Evolutionary conservation across 2,888 invertebrate genomes (phyloP), one percentile per base, ranked within the genome.

Genomic region (Fragum whitleyi): DNA sequence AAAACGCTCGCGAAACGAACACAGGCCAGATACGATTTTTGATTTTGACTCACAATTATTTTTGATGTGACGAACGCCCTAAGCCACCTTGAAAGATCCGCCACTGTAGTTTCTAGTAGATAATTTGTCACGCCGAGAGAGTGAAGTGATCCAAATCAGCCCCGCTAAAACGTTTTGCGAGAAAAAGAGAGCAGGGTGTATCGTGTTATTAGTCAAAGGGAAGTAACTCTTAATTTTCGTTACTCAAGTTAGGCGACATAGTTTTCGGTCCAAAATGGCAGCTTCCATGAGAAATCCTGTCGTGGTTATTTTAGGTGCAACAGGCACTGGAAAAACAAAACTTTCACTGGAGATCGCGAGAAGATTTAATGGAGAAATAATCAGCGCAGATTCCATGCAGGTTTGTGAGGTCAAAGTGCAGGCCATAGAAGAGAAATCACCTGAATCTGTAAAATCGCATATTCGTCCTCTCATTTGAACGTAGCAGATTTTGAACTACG

Each of bases 301-400:
- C 26, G 96, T 99, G 90, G 96, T 98, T 70, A 96, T 99, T 94
- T 95, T 99, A 87, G 99, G 99, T 89, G 97, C 98, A 42, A 99
- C 99, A 55, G 99, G 99, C 14, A 97, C 97, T 7, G 99, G 99
- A 76, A 99, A 99, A 95, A 98, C 99, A 0, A 98, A 98, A 94
- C 95, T 99, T 88, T 97, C 98, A 77, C 95, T 99, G 78, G 97
- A 98, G 95, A 95, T 99, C 86, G 98, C 98, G 0, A 96, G 96
- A 90, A 96, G 95, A 92, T 98, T 97, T 94, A 95, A 95, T 87
- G 97, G 98, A 32, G 99, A 99, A 95, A 96, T 99, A 77, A 97
- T 99, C 80, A 98, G 98, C 92, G 98, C 99, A 0, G 99, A 99
- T 96, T 98, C 99, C 26, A 99, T 99, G 98, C 99, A 99, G 96